Conservation (phyloP, 2,888 invertebrate species). For the Dimorphilus gyrociliatus region DNA sequence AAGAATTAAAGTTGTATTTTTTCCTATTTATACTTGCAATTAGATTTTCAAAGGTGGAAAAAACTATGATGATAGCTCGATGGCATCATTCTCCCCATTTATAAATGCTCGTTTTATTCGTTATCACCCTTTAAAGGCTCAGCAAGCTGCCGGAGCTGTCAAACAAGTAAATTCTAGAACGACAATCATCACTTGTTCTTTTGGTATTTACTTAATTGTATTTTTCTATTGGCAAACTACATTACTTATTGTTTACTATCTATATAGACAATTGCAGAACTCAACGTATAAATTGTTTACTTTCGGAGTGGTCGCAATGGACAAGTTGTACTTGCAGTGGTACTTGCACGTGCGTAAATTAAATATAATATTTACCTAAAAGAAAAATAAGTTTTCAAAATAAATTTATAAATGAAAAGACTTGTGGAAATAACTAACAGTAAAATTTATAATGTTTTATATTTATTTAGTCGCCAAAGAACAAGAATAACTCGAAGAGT, state of each 20-base stretch:
- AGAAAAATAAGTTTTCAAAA: no score
- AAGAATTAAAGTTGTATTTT: no score
- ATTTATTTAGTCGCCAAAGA: no score
- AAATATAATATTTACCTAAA: no score
- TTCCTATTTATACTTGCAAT: no score
- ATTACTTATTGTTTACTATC: neutral
- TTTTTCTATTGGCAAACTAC: neutral
- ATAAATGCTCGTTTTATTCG: slow-evolving; percentile 8
- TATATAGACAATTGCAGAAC: slow-evolving; percentile 5
- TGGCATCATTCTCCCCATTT: no score
- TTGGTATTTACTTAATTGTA: slow-evolving; percentile 3
- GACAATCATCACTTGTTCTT: slow-evolving; percentile 4
- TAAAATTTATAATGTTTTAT: no score
- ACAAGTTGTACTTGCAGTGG: slow-evolving; percentile 4
- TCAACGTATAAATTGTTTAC: slow-evolving; percentile 7
- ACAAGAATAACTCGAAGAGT: slow-evolving; percentile 3
- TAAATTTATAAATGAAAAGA: no score
- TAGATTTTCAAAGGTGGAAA: no score
- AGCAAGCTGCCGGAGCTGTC: slow-evolving; percentile 3
- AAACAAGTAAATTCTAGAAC: slow-evolving; percentile 6
- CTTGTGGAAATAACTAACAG: no score
- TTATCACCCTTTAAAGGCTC: slow-evolving; percentile 6
- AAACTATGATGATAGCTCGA: no score
- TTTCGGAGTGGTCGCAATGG: slow-evolving; percentile 7
- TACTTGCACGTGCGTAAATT: slow-evolving; percentile 3